These are phyloP conservation scores for Akabosia matsudoensis DNA, from an alignment of 1,140 invertebrate genomes.

Conservation along the genomic window DNA sequence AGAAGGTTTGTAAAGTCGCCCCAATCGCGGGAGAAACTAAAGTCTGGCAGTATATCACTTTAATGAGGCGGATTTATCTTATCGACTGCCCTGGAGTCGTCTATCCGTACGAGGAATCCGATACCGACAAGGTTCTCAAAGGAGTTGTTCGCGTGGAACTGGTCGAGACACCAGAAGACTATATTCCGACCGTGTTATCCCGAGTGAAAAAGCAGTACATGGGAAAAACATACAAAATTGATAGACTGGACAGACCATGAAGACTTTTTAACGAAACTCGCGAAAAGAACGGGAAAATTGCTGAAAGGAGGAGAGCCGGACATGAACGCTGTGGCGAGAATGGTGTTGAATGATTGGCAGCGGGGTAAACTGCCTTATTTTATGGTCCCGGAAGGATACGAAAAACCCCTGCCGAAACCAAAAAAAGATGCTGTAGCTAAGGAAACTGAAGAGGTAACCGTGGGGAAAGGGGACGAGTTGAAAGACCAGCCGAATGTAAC, in stretches of 20 bases:
- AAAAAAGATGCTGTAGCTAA: constrained; percentile 47
- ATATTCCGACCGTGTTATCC: constrained; percentile 80
- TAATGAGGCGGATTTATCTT: constrained; percentile 95
- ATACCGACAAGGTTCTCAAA: constrained; percentile 94
- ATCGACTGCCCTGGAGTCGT: constrained; percentile 99
- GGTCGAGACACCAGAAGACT: constrained; percentile 90
- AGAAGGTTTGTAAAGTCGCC: constrained; percentile 97
- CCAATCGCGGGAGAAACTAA: constrained; percentile 99
- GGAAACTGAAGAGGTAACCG: constrained; percentile 41
- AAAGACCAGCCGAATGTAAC: constrained; percentile 39
- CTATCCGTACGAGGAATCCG: constrained; percentile 84
- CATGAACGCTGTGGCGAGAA: constrained; percentile 78
- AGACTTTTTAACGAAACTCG: constrained; percentile 91
- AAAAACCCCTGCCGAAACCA: constrained; percentile 26
- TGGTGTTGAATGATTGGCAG: constrained; percentile 98
- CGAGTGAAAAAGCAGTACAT: constrained; percentile 88
- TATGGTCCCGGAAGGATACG: constrained; percentile 62
- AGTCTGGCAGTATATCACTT: constrained; percentile 98
- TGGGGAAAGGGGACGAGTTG: constrained; percentile 25
- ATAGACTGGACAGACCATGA: constrained; percentile 71
- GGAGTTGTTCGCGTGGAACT: constrained; percentile 93
- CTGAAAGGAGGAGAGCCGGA: constrained; percentile 96
- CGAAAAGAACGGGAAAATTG: constrained; percentile 79
- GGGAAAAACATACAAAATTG: constrained; percentile 83
- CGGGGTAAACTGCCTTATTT: constrained; percentile 95